phyloP scores from a whole-genome alignment of 2,888 invertebrate genomes.

The Drosophila paranaensis region DNA sequence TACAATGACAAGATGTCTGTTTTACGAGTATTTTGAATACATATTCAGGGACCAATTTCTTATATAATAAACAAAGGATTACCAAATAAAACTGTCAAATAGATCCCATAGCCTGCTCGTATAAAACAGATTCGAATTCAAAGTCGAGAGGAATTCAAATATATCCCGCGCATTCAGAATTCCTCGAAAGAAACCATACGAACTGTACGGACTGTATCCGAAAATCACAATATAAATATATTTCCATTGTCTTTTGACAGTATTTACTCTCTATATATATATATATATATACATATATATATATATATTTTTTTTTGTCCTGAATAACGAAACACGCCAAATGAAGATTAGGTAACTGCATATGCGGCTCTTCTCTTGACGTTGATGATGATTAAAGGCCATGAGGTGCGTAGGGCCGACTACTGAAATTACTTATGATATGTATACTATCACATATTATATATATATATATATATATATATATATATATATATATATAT shows the following conservation, averaged over 20 bases:
- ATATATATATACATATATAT: background rate
- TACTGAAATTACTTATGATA: conserved; percentile 58
- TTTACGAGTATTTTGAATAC: conserved; percentile 42
- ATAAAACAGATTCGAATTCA: conserved; percentile 13
- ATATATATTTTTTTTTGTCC: conserved; percentile 22
- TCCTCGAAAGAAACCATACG: conserved; percentile 3
- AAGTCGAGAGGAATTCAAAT: conserved; percentile 16
- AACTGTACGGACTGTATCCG: background rate
- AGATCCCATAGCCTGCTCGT: background rate
- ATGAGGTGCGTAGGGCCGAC: conserved; percentile 50
- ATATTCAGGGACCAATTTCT: conserved; percentile 20
- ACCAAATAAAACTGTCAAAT: conserved; percentile 36
- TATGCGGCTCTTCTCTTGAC: conserved; percentile 40
- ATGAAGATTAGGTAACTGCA: conserved; percentile 43
- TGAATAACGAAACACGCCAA: conserved; percentile 25
- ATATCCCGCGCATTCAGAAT: conserved; percentile 11
- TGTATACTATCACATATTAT: background rate
- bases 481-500: conserved; percentile 35
- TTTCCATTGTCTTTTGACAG: conserved; percentile 12
- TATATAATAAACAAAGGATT: conserved; percentile 51
- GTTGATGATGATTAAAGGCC: conserved; percentile 49
- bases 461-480: conserved; percentile 18
- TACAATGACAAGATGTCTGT: conserved; percentile 53
- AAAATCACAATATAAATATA: conserved; percentile 8
- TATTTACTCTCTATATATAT: conserved; percentile 13